Evolutionary conservation across 2,888 invertebrate genomes (phyloP).

Genomic region (Polymixis lichenea): DNA sequence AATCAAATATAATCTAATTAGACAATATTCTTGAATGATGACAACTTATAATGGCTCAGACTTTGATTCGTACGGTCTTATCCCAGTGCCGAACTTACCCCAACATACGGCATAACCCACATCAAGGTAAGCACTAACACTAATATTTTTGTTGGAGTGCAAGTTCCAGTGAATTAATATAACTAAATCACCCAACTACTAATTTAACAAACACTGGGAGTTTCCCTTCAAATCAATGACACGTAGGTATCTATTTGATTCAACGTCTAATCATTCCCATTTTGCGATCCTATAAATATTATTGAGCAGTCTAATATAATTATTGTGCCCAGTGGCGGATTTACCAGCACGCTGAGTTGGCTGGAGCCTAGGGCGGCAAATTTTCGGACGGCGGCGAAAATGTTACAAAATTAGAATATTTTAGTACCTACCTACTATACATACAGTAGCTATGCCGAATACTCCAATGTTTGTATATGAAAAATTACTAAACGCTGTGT

Average conservation of each 20-base stretch:
- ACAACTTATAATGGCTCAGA: background rate
- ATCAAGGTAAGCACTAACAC: background rate
- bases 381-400: too few relatives aligned
- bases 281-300: too few relatives aligned
- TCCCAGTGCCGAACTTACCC: background rate
- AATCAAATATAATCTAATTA: background rate
- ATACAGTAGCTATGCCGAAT: too few relatives aligned
- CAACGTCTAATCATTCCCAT: background rate
- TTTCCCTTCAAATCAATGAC: background rate
- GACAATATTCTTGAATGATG: background rate
- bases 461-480: too few relatives aligned
- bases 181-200: background rate
- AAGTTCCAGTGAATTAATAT: background rate
- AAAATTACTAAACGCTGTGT: too few relatives aligned
- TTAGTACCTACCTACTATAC: too few relatives aligned
- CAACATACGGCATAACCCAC: background rate
- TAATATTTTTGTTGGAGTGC: background rate
- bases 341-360: too few relatives aligned
- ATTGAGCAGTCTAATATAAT: too few relatives aligned
- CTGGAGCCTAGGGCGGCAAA: too few relatives aligned
- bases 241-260: background rate
- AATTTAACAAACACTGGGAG: background rate
- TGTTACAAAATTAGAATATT: too few relatives aligned
- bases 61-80: background rate
- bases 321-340: too few relatives aligned